phyloP scores from a whole-genome alignment of 1,140 invertebrate species.

The Drosophila santomea region DNA sequence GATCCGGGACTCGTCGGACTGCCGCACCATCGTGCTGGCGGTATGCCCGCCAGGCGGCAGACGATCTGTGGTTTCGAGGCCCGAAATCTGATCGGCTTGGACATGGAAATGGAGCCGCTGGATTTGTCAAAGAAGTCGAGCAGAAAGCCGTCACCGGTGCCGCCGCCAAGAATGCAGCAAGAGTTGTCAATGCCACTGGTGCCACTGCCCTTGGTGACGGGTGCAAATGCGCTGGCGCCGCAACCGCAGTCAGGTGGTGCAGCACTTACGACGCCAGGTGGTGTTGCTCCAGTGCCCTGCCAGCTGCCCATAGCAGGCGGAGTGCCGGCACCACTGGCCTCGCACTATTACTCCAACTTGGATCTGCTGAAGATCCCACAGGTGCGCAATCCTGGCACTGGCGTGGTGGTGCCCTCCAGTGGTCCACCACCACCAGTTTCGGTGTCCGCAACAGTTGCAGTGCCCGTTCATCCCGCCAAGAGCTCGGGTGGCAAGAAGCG shows the following conservation, averaged over 20 bases:
- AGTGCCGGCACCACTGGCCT: constrained; percentile 26
- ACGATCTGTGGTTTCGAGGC: constrained; percentile 81
- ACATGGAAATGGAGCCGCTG: constrained; percentile 75
- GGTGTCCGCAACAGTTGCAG: not conserved
- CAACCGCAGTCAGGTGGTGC: constrained; percentile 5
- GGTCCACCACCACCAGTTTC: not conserved
- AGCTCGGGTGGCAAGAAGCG: constrained; percentile 38
- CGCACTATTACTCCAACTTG: constrained; percentile 77
- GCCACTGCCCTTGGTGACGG: constrained; percentile 1
- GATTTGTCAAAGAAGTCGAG: constrained; percentile 73
- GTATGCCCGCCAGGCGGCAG: constrained; percentile 67
- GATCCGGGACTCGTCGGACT: constrained; percentile 13
- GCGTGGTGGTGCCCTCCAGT: constrained; percentile 1
- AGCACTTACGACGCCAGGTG: not conserved
- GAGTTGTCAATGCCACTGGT: constrained; percentile 9
- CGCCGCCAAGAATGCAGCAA: constrained; percentile 12
- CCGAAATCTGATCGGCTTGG: constrained; percentile 58
- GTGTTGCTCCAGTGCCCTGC: not conserved
- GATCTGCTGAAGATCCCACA: constrained; percentile 78
- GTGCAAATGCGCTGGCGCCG: constrained; percentile 1
- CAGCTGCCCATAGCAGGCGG: constrained; percentile 8
- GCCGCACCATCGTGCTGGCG: constrained; percentile 39
- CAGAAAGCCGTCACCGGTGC: constrained; percentile 44
- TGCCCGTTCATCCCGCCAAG: constrained; percentile 17
- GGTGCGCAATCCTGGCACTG: constrained; percentile 62